A percentile compares a stretch with the other conserved stretches of the same genome.
Conservation (phyloP, 2,888 invertebrate genomes). For the Syritta pipiens region DNA sequence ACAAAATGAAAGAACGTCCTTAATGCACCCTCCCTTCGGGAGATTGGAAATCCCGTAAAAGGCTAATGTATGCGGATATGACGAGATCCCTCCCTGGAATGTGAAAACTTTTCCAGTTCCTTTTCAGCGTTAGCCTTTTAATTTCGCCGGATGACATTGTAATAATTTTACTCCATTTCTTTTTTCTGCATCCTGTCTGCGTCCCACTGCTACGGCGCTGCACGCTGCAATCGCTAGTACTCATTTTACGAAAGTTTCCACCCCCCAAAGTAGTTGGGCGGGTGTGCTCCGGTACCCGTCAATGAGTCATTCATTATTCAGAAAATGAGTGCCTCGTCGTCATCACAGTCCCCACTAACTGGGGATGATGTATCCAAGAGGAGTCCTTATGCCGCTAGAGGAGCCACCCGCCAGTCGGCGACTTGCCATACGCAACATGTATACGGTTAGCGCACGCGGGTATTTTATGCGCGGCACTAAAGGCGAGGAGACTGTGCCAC, state of each 20-base stretch:
- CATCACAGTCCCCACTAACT: background rate
- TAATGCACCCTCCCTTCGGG: too few relatives aligned
- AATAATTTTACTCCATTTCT: constrained; percentile 9
- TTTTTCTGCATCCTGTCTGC: too few relatives aligned
- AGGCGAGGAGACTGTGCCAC: background rate
- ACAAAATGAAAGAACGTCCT: too few relatives aligned
- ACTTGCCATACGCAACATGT: constrained; percentile 26
- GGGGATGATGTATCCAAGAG: constrained; percentile 9
- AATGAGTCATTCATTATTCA: constrained; percentile 34
- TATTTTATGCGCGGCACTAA: background rate
- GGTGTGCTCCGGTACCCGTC: background rate
- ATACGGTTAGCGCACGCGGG: background rate
- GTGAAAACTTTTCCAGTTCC: background rate
- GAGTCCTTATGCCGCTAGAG: background rate
- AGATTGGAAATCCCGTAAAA: too few relatives aligned
- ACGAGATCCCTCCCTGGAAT: too few relatives aligned
- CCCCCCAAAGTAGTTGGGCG: constrained; percentile 2
- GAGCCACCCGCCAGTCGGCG: background rate
- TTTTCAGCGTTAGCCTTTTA: too few relatives aligned
- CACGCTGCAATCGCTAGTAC: background rate
- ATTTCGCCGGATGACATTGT: constrained; percentile 31
- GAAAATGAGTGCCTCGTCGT: background rate
- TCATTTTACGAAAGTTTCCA: constrained; percentile 25
- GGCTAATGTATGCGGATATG: too few relatives aligned
- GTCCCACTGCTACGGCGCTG: background rate